Percentiles rank a stretch among this genome's conserved stretches.
Evolutionary conservation across 1,140 invertebrate genomes (phyloP).

Genomic region (Pseudomyrmex gracilis): DNA sequence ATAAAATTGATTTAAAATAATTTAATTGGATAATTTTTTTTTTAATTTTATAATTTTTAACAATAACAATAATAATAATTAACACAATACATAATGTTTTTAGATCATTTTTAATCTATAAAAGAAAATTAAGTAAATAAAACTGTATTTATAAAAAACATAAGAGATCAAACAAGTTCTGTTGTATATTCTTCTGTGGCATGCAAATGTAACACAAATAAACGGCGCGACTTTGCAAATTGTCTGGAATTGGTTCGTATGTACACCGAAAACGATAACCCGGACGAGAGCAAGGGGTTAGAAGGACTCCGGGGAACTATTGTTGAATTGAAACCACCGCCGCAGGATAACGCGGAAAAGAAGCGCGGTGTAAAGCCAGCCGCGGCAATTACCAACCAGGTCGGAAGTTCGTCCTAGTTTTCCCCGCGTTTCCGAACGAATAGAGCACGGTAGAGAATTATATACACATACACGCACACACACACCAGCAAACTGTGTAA

Average conservation of each 20-base stretch:
- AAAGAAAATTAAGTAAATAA: neutral
- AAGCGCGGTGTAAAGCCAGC: constrained; percentile 22
- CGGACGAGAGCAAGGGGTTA: neutral
- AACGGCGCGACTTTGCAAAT: constrained; percentile 9
- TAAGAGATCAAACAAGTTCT: neutral
- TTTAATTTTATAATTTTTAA: too few relatives aligned
- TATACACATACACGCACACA: too few relatives aligned
- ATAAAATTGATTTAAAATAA: too few relatives aligned
- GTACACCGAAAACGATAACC: neutral
- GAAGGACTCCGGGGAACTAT: constrained; percentile 13
- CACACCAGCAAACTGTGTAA: neutral
- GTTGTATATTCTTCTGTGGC: too few relatives aligned
- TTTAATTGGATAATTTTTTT: too few relatives aligned
- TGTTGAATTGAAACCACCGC: constrained; percentile 3
- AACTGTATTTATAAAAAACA: neutral
- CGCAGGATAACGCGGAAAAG: constrained; percentile 35
- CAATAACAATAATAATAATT: too few relatives aligned
- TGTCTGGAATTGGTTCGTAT: constrained; percentile 15
- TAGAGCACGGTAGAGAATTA: neutral
- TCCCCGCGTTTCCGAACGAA: constrained; percentile 16
- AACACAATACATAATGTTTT: too few relatives aligned
- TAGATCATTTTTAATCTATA: too few relatives aligned
- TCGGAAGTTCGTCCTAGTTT: constrained; percentile 64
- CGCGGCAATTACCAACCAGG: constrained; percentile 58
- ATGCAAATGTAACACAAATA: neutral